phyloP scores from a whole-genome alignment of 2,113 vertebrate species.

The Sinocyclocheilus anophthalmus region DNA sequence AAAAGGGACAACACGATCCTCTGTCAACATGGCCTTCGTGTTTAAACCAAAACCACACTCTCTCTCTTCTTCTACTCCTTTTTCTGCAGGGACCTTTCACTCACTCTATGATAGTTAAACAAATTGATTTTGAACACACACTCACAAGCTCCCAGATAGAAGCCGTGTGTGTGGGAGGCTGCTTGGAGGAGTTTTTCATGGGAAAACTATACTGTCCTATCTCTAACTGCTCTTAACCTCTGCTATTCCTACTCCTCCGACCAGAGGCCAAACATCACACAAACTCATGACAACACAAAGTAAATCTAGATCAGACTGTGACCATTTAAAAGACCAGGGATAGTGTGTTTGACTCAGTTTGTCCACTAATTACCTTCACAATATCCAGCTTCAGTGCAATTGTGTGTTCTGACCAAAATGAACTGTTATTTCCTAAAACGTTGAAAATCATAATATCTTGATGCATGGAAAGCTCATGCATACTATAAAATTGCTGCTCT shows the following conservation, averaged over 20 bases:
- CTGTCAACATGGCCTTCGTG: too few relatives aligned
- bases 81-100: too few relatives aligned
- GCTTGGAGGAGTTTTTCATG: conserved; percentile 50
- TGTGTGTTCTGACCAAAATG: background rate
- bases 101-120: conserved; percentile 8
- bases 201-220: conserved; percentile 42
- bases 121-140: conserved; percentile 9
- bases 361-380: background rate
- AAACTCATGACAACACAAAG: conserved; percentile 14
- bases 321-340: too few relatives aligned
- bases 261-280: conserved; percentile 28
- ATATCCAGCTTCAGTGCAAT: background rate
- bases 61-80: too few relatives aligned
- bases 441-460: background rate
- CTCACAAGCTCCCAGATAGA: conserved; percentile 7
- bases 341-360: background rate
- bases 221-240: conserved; percentile 39
- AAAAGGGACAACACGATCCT: too few relatives aligned
- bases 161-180: conserved; percentile 48
- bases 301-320: background rate
- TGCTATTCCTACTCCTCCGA: conserved; percentile 5
- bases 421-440: background rate
- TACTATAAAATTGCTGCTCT: background rate
- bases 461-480: background rate
- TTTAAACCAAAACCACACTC: too few relatives aligned